phyloP scores from a whole-genome alignment of 2,888 invertebrate genomes.

The Spilarctia lutea region DNA sequence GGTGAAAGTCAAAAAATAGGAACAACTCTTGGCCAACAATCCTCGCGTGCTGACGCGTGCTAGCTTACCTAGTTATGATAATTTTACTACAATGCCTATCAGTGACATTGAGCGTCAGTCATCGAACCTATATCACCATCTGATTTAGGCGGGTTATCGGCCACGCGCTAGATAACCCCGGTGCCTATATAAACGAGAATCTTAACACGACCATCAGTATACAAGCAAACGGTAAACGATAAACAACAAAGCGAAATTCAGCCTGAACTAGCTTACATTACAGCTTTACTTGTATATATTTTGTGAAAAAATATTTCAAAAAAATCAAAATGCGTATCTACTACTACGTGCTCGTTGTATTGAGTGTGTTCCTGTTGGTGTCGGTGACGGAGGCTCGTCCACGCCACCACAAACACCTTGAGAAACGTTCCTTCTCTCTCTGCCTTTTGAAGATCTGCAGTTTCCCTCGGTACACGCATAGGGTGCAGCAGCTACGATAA shows the following conservation, averaged over 20 bases:
- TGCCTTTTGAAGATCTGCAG: conserved; percentile 76
- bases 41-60: conserved; percentile 30
- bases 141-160: conserved; percentile 76
- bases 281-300: conserved; percentile 23
- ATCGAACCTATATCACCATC: conserved; percentile 73
- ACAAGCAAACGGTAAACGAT: conserved; percentile 64
- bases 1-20: not conserved
- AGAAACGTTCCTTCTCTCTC: conserved; percentile 58
- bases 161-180: conserved; percentile 82
- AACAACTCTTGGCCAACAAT: not conserved
- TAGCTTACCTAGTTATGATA: conserved; percentile 66
- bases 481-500: conserved; percentile 51
- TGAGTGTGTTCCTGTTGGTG: conserved; percentile 59
- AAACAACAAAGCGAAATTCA: conserved; percentile 49
- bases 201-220: conserved; percentile 69
- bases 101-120: conserved; percentile 82
- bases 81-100: conserved; percentile 77
- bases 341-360: conserved; percentile 60
- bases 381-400: conserved; percentile 61
- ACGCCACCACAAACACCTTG: conserved; percentile 50
- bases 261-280: conserved; percentile 31
- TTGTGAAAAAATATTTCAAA: conserved; percentile 22
- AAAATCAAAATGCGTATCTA: conserved; percentile 71
- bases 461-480: conserved; percentile 57
- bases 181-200: conserved; percentile 70